Base-by-base conservation (phyloP, 2,888 invertebrate genomes). In the Coronaproctus castanopsis region DNA sequence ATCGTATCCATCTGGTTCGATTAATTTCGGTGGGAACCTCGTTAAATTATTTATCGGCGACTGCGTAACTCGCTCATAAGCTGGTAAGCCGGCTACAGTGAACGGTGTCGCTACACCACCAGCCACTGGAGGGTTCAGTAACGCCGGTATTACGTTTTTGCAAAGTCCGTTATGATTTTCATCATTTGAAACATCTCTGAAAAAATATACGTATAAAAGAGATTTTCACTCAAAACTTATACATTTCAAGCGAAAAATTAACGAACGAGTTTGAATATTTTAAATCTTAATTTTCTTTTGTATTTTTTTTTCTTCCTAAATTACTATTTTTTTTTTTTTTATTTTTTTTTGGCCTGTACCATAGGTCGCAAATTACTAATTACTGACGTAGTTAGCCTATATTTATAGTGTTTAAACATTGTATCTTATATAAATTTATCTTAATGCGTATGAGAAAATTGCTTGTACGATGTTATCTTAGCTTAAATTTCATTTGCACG, bases 31-130 rank as follows among this genome's bases (percentile, higher is more conserved):
- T 1, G 63, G 63, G 22, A 63, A 63, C 54, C 61, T 57, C 10
- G 60, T 60, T 36, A 61, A 60, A 53, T 63, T 63, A 58, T 61
- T 63, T 22, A 57, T 57, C 14, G 59, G 59, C 5, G 59, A 59
- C 51, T 61, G 63, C 21, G 24, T 54, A 5, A 53, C 18, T 20
- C 61, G 52, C 48, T 63, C 63, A 24, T 63, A 61, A 19, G 55
- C 57, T 20, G 60, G 59, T 20, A 60, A 20, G 3, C 63, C 63
- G 18, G 60, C 61, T 5, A 60, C 55, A 1, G 59, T 57, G 55
- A 58, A 52, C 22, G 62, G 59, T 36, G 62, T 62, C 3, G 62
- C 62, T 1, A 57, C 60, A 22, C 48, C 57, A 36, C 54, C 57
- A 20, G 58, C 48, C 36, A 54, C 23, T 55, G 62, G 58, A 3